These are phyloP conservation scores for Laterallus jamaicensis DNA, from an alignment of 2,113 vertebrate genomes.

Conservation along the genomic window DNA sequence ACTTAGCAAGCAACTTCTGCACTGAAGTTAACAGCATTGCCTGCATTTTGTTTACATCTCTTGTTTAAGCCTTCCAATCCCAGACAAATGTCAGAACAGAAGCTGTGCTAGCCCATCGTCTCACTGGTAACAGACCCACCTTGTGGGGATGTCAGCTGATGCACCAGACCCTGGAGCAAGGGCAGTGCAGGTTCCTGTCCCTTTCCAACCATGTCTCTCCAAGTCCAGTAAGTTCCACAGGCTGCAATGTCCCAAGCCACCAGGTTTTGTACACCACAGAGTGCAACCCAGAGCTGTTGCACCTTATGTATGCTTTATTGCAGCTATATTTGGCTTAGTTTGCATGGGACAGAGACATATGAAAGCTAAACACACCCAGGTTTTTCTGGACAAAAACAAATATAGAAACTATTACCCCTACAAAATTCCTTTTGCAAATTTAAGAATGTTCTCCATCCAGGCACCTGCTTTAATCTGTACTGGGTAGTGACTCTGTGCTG, in stretches of 20 bases:
- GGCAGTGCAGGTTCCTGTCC: too few species aligned
- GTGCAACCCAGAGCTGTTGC: fast-evolving
- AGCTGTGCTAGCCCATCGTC: not conserved
- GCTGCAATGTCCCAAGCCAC: not conserved
- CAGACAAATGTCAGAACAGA: not conserved
- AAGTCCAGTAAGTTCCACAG: not conserved
- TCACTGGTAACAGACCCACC: not conserved
- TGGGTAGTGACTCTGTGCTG: not conserved
- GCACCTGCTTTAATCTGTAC: not conserved
- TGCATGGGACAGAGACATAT: not conserved
- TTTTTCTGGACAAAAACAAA: not conserved
- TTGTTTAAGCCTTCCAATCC: not conserved
- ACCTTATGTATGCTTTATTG: fast-evolving
- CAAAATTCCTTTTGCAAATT: not conserved
- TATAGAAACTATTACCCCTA: not conserved
- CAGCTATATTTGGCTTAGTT: not conserved
- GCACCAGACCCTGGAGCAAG: not conserved
- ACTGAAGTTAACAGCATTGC: not conserved
- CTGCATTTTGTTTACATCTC: not conserved
- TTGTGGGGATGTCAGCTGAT: not conserved
- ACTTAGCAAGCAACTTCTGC: not conserved
- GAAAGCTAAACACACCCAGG: not conserved
- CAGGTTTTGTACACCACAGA: not conserved
- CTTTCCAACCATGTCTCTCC: not conserved
- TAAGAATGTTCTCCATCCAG: not conserved